Evolutionary conservation across 2,888 invertebrate species (phyloP).

Genomic region (Pemphredon lugubris): DNA sequence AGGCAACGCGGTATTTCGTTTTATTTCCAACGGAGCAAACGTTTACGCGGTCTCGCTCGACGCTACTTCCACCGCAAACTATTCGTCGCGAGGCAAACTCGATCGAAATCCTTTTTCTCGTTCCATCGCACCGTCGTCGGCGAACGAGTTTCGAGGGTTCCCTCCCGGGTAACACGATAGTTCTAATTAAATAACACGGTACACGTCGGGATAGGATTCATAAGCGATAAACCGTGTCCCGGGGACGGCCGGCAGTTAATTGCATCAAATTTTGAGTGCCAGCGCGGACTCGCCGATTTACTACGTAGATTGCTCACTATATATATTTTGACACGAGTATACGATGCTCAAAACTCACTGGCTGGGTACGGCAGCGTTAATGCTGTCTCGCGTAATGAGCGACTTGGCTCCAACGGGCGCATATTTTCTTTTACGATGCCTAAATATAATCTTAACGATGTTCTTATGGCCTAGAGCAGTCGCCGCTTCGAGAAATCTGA

Average conservation of each 20-base stretch:
- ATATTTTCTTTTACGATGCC: conserved; percentile 80
- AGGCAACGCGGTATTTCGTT: no score
- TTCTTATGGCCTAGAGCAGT: conserved; percentile 73
- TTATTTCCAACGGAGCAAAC: no score
- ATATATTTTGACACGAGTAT: conserved; percentile 60
- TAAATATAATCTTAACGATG: conserved; percentile 80
- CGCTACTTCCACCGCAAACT: no score
- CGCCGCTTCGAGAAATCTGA: conserved; percentile 62
- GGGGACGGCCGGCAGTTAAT: conserved; percentile 33
- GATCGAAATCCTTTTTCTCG: no score
- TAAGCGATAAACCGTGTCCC: conserved; percentile 25
- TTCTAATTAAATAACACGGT: conserved; percentile 22
- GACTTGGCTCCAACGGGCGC: conserved; percentile 79
- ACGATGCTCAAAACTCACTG: conserved; percentile 55
- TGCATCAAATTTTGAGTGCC: conserved; percentile 44
- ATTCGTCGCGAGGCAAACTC: no score
- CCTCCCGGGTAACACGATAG: conserved; percentile 12
- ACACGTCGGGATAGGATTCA: conserved; percentile 7
- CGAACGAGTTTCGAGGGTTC: neutral
- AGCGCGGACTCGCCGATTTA: conserved; percentile 39
- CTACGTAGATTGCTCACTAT: conserved; percentile 51
- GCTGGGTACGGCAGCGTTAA: conserved; percentile 71
- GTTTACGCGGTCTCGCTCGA: no score
- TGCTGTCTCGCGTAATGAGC: conserved; percentile 80
- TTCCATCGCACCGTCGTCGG: no score